Evolutionary conservation across 2,888 invertebrate species (phyloP).

Genomic region (Chrysolina haemoptera): DNA sequence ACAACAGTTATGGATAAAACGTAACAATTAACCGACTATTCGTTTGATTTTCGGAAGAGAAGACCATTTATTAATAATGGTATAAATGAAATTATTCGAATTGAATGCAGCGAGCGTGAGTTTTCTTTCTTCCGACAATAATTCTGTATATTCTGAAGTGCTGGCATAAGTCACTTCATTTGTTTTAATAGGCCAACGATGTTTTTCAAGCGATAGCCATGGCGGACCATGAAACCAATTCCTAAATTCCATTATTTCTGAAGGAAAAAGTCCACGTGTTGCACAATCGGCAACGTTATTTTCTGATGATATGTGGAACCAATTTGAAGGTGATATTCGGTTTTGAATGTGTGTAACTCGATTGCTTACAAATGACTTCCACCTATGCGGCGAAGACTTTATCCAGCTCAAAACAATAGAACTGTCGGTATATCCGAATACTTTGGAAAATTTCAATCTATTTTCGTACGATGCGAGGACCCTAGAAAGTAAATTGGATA

Average conservation of each 20-base stretch:
- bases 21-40: no score
- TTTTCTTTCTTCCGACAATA: constrained; percentile 3
- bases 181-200: not conserved
- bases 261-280: not conserved
- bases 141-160: not conserved
- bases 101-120: not conserved
- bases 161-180: not conserved
- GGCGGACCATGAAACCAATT: not conserved
- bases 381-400: not conserved
- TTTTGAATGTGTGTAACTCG: no score
- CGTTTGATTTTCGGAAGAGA: no score
- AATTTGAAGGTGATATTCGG: no score
- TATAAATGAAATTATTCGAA: no score
- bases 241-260: not conserved
- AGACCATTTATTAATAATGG: no score
- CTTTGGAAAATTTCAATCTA: not conserved
- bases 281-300: no score
- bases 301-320: no score
- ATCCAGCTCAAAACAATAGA: not conserved
- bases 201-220: not conserved
- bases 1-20: no score
- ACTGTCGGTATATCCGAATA: constrained; percentile 5
- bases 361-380: not conserved
- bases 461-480: not conserved
- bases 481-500: not conserved